Percentiles rank a stretch among this genome's conserved stretches.
phyloP scores from a whole-genome alignment of 2,113 vertebrate species.

The Hemicordylus capensis region DNA sequence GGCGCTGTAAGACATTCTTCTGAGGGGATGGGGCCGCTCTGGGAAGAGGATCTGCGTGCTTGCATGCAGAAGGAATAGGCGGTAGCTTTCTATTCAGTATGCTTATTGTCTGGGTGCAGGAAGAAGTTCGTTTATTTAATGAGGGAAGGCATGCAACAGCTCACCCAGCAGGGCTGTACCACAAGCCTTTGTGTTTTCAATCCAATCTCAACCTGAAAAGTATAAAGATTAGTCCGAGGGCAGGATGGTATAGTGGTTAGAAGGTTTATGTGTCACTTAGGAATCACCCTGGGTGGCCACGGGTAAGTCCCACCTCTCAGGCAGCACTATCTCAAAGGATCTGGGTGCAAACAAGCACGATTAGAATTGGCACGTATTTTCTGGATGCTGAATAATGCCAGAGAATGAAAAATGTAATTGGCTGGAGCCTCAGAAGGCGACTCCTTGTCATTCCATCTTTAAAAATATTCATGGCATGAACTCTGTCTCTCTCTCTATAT shows the following conservation, averaged over 20 bases:
- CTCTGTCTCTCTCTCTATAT: not conserved
- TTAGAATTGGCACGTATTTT: not conserved
- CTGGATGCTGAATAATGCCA: not conserved
- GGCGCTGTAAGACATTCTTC: too few relatives aligned
- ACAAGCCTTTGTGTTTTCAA: not conserved
- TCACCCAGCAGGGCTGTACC: not conserved
- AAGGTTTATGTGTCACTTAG: not conserved
- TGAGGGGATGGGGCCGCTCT: too few relatives aligned
- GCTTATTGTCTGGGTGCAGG: too few relatives aligned
- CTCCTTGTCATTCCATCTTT: not conserved
- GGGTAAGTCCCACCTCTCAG: not conserved
- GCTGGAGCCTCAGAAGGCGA: not conserved
- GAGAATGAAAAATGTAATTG: not conserved
- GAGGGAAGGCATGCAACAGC: not conserved
- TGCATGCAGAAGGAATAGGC: too few relatives aligned
- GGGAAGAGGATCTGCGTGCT: too few relatives aligned
- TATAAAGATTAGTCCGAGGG: not conserved
- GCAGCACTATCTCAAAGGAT: not conserved
- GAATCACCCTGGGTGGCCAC: not conserved
- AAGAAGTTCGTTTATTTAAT: too few relatives aligned
- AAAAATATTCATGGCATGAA: not conserved
- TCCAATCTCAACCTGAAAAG: not conserved
- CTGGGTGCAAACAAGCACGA: accelerated
- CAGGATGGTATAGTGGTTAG: not conserved
- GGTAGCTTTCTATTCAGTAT: too few relatives aligned